Conservation (phyloP, 2,797 vertebrate genomes). For the Spinibarbus caldwelli region DNA sequence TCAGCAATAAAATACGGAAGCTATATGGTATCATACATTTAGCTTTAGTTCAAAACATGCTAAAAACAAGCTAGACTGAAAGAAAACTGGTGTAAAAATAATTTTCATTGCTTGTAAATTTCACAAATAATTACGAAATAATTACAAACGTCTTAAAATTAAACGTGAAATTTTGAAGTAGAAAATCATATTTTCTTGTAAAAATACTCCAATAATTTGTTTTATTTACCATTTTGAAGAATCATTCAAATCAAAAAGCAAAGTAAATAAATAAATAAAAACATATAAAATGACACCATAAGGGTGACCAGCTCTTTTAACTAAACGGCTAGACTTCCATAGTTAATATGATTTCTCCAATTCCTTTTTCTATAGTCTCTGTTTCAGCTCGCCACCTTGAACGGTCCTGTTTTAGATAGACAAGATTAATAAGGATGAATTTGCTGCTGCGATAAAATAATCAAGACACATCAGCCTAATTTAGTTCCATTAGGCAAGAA, state of each 20-base stretch:
- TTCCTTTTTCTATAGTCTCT: not conserved
- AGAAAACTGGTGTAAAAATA: not conserved
- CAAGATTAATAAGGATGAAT: constrained; percentile 36
- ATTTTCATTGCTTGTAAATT: not conserved
- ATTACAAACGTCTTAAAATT: not conserved
- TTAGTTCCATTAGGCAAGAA: constrained; percentile 32
- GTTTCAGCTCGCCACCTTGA: constrained; percentile 5
- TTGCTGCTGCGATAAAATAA: constrained; percentile 35
- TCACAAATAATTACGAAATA: not conserved
- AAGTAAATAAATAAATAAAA: too few species aligned
- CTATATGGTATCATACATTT: too few species aligned
- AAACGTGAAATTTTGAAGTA: not conserved
- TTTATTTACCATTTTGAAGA: not conserved
- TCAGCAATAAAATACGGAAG: not conserved
- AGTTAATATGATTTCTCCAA: not conserved
- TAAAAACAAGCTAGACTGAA: not conserved
- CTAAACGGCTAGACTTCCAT: not conserved
- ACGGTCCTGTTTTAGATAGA: not conserved
- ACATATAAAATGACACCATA: not conserved
- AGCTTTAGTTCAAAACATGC: not conserved
- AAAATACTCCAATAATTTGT: not conserved
- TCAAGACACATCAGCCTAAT: constrained; percentile 30
- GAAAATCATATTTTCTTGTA: too few species aligned
- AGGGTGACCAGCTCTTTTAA: not conserved
- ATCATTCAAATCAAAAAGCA: not conserved